Evolutionary conservation across 2,888 invertebrate species (phyloP).

Genomic region (Erebia epiphron): DNA sequence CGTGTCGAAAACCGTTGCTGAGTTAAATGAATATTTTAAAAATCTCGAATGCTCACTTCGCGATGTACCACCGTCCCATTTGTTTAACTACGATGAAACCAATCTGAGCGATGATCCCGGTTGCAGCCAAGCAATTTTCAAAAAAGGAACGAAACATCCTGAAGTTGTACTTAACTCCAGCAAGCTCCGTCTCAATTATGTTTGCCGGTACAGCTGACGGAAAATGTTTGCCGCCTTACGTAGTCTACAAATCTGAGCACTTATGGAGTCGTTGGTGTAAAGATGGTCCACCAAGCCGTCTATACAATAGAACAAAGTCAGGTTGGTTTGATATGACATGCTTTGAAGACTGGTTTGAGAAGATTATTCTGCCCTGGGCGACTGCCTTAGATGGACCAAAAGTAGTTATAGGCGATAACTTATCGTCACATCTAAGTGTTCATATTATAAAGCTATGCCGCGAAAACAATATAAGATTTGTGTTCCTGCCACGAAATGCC

Average conservation of each 20-base stretch:
- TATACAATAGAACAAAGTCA: no score
- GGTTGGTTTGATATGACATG: no score
- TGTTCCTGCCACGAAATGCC: not conserved
- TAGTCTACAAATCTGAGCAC: slow-evolving; percentile 35
- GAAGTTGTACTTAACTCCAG: slow-evolving; percentile 32
- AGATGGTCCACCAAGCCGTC: no score
- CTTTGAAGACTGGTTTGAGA: no score
- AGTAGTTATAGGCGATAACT: not conserved
- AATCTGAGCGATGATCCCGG: not conserved
- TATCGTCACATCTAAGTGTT: not conserved
- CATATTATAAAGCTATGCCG: not conserved
- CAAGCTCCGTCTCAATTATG: slow-evolving; percentile 42
- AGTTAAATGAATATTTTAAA: no score
- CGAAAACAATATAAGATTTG: not conserved
- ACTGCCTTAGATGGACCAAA: not conserved
- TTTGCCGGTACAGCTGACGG: slow-evolving; percentile 37
- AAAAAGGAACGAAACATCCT: slow-evolving; percentile 16
- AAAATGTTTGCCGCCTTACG: slow-evolving; percentile 30
- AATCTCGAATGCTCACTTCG: no score
- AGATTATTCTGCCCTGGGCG: no score
- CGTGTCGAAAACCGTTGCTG: no score
- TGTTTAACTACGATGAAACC: not conserved
- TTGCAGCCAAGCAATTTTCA: slow-evolving; percentile 8
- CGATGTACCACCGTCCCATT: no score
- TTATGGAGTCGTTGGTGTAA: no score